Evolutionary conservation across 2,888 invertebrate species (phyloP).

Genomic region (Nomada fucata): DNA sequence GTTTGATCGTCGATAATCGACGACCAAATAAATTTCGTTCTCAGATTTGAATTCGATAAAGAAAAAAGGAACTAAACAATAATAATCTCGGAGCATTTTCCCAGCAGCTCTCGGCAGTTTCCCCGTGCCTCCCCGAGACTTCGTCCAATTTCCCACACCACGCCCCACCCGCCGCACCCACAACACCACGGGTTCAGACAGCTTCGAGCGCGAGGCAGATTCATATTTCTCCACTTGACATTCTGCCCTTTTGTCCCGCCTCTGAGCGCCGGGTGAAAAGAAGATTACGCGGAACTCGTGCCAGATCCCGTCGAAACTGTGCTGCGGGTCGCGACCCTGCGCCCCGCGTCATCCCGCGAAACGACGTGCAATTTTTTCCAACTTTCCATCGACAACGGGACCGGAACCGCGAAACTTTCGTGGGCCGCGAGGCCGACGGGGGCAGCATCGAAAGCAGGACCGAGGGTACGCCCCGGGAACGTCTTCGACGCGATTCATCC

Average conservation of each 20-base stretch:
- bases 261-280: constrained; percentile 3
- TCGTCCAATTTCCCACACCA: no score
- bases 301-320: constrained; percentile 13
- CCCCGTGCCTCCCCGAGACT: background rate
- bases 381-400: constrained; percentile 9
- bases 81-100: background rate
- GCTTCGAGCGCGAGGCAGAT: background rate
- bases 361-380: constrained; percentile 12
- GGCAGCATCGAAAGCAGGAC: constrained; percentile 3
- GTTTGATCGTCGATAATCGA: no score
- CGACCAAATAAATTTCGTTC: no score
- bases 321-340: background rate
- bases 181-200: background rate
- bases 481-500: no score
- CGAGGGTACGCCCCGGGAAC: background rate
- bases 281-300: constrained; percentile 19
- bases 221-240: constrained; percentile 6
- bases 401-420: background rate
- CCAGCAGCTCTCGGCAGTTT: no score
- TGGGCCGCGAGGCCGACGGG: background rate
- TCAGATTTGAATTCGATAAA: no score
- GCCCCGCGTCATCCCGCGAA: constrained; percentile 5
- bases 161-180: background rate
- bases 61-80: no score
- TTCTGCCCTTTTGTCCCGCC: background rate